These are phyloP conservation scores for Pygoscelis antarcticus DNA, from an alignment of 2,113 vertebrate genomes.

Conservation along the genomic window DNA sequence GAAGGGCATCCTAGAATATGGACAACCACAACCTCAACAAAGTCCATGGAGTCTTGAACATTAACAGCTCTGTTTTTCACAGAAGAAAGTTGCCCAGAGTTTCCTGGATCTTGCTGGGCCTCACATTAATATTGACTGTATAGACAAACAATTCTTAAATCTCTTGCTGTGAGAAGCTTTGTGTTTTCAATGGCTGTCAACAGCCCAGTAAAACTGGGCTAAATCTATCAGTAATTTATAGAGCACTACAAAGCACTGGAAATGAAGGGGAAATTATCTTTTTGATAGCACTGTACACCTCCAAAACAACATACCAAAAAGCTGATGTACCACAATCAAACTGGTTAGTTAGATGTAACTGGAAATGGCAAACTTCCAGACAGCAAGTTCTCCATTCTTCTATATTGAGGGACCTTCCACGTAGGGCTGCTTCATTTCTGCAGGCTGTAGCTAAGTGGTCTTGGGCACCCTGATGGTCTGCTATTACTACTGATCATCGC, in stretches of 20 bases:
- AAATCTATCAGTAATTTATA: not conserved
- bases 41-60: not conserved
- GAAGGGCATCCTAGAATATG: not conserved
- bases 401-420: not conserved
- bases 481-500: not conserved
- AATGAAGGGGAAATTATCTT: not conserved
- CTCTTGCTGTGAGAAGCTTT: not conserved
- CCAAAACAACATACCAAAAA: not conserved
- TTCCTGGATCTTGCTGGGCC: not conserved
- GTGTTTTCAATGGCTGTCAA: not conserved
- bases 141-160: not conserved
- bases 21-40: not conserved
- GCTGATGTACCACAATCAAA: not conserved
- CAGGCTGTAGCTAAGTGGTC: not conserved
- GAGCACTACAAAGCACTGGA: not conserved
- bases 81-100: not conserved
- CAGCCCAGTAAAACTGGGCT: not conserved
- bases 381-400: not conserved
- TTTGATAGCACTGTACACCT: not conserved
- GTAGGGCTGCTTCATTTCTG: not conserved
- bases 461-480: not conserved
- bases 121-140: not conserved
- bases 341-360: not conserved
- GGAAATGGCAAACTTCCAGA: not conserved
- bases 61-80: not conserved